Conservation (phyloP, 2,888 invertebrate species). For the Kryphioiulus occultus region DNA sequence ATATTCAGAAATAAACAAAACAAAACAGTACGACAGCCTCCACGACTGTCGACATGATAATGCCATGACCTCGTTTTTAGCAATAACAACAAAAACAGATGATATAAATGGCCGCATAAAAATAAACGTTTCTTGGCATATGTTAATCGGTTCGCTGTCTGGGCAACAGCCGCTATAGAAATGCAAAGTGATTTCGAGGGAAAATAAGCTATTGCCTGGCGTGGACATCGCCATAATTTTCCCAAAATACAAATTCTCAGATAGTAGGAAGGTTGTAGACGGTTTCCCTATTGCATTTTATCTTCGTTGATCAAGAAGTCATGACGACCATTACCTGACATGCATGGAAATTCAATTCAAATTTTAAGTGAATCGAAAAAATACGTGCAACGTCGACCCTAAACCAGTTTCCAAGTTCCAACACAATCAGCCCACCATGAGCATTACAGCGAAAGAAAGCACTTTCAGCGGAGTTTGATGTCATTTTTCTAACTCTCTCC, state of each 20-base stretch:
- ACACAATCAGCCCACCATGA: not conserved
- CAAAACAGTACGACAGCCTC: not conserved
- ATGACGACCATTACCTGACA: constrained; percentile 13
- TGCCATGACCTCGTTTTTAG: not conserved
- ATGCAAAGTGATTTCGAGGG: not conserved
- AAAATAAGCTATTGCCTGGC: not conserved
- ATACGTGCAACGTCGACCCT: not conserved
- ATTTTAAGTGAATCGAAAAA: constrained; percentile 14
- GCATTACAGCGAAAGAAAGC: not conserved
- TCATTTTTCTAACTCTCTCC: constrained; percentile 5
- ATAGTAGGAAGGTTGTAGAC: not conserved
- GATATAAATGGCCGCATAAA: not conserved
- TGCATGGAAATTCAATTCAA: constrained; percentile 23
- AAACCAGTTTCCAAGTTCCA: not conserved
- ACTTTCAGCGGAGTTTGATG: constrained; percentile 12
- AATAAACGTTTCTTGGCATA: not conserved
- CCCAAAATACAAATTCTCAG: not conserved
- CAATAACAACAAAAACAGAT: not conserved
- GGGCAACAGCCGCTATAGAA: not conserved
- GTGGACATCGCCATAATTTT: not conserved
- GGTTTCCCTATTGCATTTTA: not conserved
- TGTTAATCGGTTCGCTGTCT: not conserved
- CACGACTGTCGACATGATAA: not conserved
- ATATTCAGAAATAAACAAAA: not conserved
- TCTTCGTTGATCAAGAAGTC: not conserved